phyloP scores from a whole-genome alignment of 2,113 vertebrate genomes.

The Epinephelus lanceolatus region DNA sequence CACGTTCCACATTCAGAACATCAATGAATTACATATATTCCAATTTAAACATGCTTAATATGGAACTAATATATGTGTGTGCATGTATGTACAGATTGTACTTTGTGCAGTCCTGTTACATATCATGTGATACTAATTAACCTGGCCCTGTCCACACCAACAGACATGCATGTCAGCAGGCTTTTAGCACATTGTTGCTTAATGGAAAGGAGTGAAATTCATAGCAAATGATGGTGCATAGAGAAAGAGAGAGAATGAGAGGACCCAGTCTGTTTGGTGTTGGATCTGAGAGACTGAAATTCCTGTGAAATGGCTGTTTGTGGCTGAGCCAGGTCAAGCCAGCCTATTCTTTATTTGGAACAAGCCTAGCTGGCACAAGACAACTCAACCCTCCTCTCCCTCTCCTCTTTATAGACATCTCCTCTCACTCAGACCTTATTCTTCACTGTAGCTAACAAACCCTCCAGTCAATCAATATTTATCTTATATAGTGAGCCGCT shows the following conservation, averaged over 20 bases:
- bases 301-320: slow-evolving; percentile 63
- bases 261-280: slow-evolving; percentile 35
- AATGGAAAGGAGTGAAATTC: slow-evolving; percentile 18
- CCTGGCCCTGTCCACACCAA: background rate
- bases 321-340: slow-evolving; percentile 39
- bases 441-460: slow-evolving; percentile 77
- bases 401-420: slow-evolving; percentile 54
- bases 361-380: slow-evolving; percentile 49
- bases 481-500: slow-evolving; percentile 79
- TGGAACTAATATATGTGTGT: background rate
- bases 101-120: background rate
- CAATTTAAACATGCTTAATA: background rate
- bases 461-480: slow-evolving; percentile 83
- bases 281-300: slow-evolving; percentile 51
- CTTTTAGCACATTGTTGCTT: slow-evolving; percentile 12
- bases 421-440: slow-evolving; percentile 59
- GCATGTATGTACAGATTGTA: background rate
- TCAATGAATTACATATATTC: background rate
- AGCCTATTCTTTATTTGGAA: slow-evolving; percentile 64
- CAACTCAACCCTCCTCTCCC: slow-evolving; percentile 31
- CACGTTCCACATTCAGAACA: slow-evolving; percentile 2
- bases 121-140: slow-evolving; percentile 28
- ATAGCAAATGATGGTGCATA: background rate
- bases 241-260: background rate
- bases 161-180: slow-evolving; percentile 2